Evolutionary conservation across 2,797 vertebrate species (phyloP).

Genomic region (Acipenser oxyrinchus): DNA sequence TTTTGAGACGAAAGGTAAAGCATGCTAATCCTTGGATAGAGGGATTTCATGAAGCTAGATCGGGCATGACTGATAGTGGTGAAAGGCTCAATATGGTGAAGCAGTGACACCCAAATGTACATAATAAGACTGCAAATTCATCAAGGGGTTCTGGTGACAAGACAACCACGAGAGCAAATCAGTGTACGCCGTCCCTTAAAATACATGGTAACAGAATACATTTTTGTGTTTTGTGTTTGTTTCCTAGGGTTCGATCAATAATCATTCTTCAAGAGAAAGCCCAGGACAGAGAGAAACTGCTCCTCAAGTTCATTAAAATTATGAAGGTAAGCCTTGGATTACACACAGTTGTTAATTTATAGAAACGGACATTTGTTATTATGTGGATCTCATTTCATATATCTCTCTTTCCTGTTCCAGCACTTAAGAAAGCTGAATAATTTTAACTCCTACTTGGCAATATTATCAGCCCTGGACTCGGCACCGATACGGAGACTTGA

Average conservation of each 20-base stretch:
- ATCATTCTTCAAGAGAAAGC: constrained; percentile 98
- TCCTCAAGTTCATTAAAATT: constrained; percentile 98
- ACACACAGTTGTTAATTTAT: not conserved
- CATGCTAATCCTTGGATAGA: too few species aligned
- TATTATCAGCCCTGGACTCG: constrained; percentile 92
- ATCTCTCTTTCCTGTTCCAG: constrained; percentile 42
- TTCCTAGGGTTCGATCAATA: constrained; percentile 89
- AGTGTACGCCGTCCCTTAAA: too few species aligned
- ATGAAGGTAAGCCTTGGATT: constrained; percentile 76
- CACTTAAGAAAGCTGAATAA: constrained; percentile 97
- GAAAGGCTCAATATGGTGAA: too few species aligned
- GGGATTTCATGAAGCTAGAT: too few species aligned
- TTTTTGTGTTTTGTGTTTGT: not conserved
- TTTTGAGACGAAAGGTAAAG: too few species aligned
- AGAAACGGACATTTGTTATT: not conserved
- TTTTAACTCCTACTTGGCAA: constrained; percentile 98
- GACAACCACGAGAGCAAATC: too few species aligned
- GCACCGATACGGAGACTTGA: constrained; percentile 93
- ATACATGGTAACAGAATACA: too few species aligned
- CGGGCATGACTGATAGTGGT: too few species aligned
- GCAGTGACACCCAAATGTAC: too few species aligned
- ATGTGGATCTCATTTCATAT: not conserved
- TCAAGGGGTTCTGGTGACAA: too few species aligned
- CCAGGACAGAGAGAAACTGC: constrained; percentile 90
- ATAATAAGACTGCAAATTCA: too few species aligned